These are phyloP conservation scores for Tyrophagus putrescentiae DNA, from an alignment of 1,140 invertebrate species.

Conservation along the genomic window DNA sequence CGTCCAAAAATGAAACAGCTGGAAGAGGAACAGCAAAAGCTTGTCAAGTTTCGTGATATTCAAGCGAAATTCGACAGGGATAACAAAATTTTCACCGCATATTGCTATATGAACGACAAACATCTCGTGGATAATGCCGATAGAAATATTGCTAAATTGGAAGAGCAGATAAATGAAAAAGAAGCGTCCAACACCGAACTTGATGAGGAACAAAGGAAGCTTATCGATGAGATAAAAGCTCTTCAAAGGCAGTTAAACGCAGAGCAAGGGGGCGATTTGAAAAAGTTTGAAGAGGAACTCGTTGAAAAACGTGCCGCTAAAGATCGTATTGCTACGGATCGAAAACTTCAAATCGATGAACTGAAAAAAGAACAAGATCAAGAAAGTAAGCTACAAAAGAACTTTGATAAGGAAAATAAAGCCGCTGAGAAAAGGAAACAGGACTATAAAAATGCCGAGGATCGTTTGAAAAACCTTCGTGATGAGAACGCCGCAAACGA, in stretches of 20 bases:
- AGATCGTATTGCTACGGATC: slow-evolving; percentile 47
- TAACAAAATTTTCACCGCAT: slow-evolving; percentile 57
- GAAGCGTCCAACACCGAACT: slow-evolving; percentile 29
- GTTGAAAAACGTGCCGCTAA: slow-evolving; percentile 49
- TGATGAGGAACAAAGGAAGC: slow-evolving; percentile 35
- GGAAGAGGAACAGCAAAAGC: slow-evolving; percentile 65
- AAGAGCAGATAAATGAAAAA: slow-evolving; percentile 25
- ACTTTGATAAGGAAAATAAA: slow-evolving; percentile 42
- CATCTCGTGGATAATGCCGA: slow-evolving; percentile 40
- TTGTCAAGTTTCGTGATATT: slow-evolving; percentile 70
- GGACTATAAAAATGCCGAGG: slow-evolving; percentile 48
- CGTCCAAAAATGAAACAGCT: slow-evolving; percentile 70
- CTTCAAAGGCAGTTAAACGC: slow-evolving; percentile 34
- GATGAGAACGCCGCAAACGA: slow-evolving; percentile 49
- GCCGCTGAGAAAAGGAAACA: slow-evolving; percentile 40
- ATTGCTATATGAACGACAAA: slow-evolving; percentile 46
- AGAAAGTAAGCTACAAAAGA: slow-evolving; percentile 50
- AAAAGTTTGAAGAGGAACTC: slow-evolving; percentile 47
- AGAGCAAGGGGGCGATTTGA: slow-evolving; percentile 49
- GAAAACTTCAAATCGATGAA: slow-evolving; percentile 51
- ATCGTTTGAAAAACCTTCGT: slow-evolving; percentile 52
- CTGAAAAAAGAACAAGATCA: slow-evolving; percentile 53
- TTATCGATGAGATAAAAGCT: slow-evolving; percentile 34
- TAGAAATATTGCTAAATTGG: slow-evolving; percentile 32
- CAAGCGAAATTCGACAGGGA: slow-evolving; percentile 67